Base-by-base conservation (phyloP, 2,888 invertebrate species). In the Leistus spinibarbis region DNA sequence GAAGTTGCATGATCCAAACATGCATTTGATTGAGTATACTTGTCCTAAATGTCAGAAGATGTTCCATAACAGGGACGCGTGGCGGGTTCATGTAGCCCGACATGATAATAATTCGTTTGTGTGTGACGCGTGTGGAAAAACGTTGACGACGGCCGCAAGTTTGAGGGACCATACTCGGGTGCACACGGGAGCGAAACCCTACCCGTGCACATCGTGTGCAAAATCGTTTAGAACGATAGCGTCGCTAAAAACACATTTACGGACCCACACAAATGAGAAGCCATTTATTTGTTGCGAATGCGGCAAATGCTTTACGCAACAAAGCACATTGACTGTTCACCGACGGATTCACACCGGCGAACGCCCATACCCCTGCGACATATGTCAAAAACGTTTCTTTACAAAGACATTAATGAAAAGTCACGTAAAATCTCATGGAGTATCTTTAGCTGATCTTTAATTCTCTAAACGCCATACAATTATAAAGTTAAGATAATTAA, bases 61-160 rank as follows among this genome's bases (percentile, higher is more conserved):
- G 20, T 54, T 16, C 19, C 20, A 66, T 17, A 53, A 66, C 17
- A n/a, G 16, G 3, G 16, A 23, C 53, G 57, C 69, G 1, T 76
- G 68, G 22, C 64, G 40, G n/a, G 69, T 63, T 3, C 78, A 78
- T 56, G 71, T 73, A 40, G 63, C 66, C 9, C 72, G 74, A 3
- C 75, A 69, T 70, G 77, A 76, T 9, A 64, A 66, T 27, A 65
- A 73, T 2, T 78, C 56, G 77, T 40, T 40, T 13, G 40, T 40
- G 57, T 88, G 88, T 73, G 86, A 87, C 73, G 76, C 86, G 67
- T 88, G 88, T 23, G 87, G 87, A 1, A 87, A 88, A 74, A 82
- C 86, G 5, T 88, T 88, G 75, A 87, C 87, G 56, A 79, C 63
- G 23, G n/a, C 20, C 1, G 63, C 20, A 22, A 22, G 22, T 17